Conservation (phyloP, 1,140 invertebrate species). For the Subanguina moxae region DNA sequence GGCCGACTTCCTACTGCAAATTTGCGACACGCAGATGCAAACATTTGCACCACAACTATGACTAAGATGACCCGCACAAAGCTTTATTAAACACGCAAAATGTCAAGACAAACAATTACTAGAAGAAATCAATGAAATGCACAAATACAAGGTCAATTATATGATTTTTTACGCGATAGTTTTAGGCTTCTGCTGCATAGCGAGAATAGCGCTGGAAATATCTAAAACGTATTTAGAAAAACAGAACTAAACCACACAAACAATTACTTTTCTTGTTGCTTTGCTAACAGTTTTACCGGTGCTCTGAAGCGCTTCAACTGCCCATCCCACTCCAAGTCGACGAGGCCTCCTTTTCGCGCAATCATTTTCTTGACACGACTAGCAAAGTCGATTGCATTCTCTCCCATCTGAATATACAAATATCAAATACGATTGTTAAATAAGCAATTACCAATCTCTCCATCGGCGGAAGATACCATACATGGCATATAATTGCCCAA, state of each 20-base stretch:
- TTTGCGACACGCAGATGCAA: no score
- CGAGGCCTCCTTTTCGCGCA: conserved; percentile 62
- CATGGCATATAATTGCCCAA: conserved; percentile 97
- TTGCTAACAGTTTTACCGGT: conserved; percentile 37
- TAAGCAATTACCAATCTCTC: neutral
- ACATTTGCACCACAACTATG: no score
- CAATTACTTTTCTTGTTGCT: conserved; percentile 44
- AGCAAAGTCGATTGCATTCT: conserved; percentile 63
- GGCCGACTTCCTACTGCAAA: no score
- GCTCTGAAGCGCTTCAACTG: conserved; percentile 37
- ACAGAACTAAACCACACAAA: neutral
- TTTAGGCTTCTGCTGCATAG: no score
- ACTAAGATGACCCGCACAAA: no score
- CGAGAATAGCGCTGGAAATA: no score
- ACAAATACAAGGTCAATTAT: no score
- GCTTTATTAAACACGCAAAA: no score
- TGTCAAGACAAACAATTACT: no score
- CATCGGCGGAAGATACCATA: conserved; percentile 96
- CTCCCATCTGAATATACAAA: conserved; percentile 59
- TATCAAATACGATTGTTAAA: conserved; percentile 16
- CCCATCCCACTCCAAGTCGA: conserved; percentile 63
- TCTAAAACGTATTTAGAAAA: no score
- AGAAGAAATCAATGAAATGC: no score
- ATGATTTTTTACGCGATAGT: no score
- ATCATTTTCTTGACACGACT: conserved; percentile 63